phyloP scores from a whole-genome alignment of 2,888 invertebrate species.

The Drepana falcataria region DNA sequence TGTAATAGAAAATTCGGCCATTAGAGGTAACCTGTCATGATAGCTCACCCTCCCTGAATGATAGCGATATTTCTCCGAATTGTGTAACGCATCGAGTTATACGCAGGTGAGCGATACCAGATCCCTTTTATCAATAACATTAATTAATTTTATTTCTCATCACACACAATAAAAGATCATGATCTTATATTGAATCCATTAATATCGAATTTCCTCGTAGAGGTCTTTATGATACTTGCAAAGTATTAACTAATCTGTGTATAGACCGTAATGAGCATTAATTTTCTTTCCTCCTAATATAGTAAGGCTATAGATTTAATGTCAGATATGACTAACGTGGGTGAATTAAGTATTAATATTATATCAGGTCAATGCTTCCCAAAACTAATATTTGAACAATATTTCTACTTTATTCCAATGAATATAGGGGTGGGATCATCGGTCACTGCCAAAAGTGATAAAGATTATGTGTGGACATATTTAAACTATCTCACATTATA shows the following conservation, averaged over 20 bases:
- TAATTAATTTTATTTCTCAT: background rate
- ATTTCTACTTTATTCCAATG: background rate
- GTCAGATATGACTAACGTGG: background rate
- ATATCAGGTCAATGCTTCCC: too few species aligned
- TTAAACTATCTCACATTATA: background rate
- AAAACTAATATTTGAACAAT: background rate
- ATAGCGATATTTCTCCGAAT: background rate
- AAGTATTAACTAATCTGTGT: background rate
- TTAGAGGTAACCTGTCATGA: background rate
- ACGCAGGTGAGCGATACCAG: background rate
- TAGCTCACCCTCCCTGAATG: background rate
- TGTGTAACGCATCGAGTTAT: too few species aligned
- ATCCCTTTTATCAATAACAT: background rate
- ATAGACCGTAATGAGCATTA: background rate
- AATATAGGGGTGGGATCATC: background rate
- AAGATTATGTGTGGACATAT: background rate
- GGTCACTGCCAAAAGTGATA: background rate
- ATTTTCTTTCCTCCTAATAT: too few species aligned
- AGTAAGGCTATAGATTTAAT: background rate
- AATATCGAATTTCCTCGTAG: background rate
- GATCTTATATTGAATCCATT: background rate
- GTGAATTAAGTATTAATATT: background rate
- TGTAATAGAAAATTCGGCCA: background rate
- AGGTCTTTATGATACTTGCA: background rate
- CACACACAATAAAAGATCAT: background rate